These are phyloP conservation scores for Arbacia lixula DNA, from an alignment of 53 echinoderm and acorn worm species.

Conservation along the genomic window DNA sequence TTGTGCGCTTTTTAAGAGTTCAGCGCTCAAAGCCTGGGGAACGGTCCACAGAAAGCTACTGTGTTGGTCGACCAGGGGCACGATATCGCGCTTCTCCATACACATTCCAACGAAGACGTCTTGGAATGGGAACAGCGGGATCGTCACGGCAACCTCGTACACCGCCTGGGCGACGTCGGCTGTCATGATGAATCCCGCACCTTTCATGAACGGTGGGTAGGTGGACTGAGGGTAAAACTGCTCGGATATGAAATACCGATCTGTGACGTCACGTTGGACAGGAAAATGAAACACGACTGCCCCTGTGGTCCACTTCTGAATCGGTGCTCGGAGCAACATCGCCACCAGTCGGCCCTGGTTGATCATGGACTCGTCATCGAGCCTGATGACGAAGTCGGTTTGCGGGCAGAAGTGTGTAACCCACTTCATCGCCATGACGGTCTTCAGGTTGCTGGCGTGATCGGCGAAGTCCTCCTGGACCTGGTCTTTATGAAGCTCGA, in stretches of 20 bases:
- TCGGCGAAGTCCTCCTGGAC: slow-evolving; percentile 72
- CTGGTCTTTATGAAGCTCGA: slow-evolving; percentile 56
- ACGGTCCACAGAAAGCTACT: no score
- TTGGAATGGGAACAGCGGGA: slow-evolving; percentile 74
- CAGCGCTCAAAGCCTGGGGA: no score
- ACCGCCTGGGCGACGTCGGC: slow-evolving; percentile 57
- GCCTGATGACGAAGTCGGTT: slow-evolving; percentile 67
- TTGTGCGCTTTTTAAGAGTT: no score
- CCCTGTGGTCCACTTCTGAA: slow-evolving; percentile 48
- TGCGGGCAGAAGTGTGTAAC: slow-evolving; percentile 56
- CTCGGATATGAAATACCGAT: slow-evolving; percentile 63
- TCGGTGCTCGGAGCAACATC: slow-evolving; percentile 26
- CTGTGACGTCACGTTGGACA: slow-evolving; percentile 45
- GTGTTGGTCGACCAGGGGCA: no score
- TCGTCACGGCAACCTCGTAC: slow-evolving; percentile 54
- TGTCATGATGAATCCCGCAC: slow-evolving; percentile 75
- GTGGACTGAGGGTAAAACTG: slow-evolving; percentile 40
- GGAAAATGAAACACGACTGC: slow-evolving; percentile 44
- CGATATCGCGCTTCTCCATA: background rate
- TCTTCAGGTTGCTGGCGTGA: slow-evolving; percentile 69
- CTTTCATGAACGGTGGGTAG: slow-evolving; percentile 68
- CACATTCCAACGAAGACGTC: slow-evolving; percentile 79
- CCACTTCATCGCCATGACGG: slow-evolving; percentile 84
- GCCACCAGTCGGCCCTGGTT: slow-evolving; percentile 55
- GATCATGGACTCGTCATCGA: slow-evolving; percentile 65